Percentiles rank a stretch among this genome's conserved stretches.
Conservation (phyloP, 2,113 vertebrate genomes). For the Hepsetus odoe region DNA sequence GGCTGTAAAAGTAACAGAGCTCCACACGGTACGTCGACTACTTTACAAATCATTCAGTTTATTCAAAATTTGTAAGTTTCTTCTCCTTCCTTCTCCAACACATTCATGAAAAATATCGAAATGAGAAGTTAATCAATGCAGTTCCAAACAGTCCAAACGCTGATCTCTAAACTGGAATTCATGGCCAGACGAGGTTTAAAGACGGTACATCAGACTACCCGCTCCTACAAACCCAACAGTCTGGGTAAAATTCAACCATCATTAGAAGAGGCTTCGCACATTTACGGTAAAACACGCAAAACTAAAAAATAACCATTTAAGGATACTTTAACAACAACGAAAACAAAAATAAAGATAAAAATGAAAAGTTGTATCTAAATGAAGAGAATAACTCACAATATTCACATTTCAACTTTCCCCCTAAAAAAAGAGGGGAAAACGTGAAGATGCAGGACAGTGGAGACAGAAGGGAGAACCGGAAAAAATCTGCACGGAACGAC, state of each 20-base stretch:
- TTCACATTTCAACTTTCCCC: slow-evolving; percentile 68
- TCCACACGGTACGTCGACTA: neutral
- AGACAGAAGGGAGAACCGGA: slow-evolving; percentile 56
- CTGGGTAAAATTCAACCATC: slow-evolving; percentile 29
- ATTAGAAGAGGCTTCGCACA: slow-evolving; percentile 75
- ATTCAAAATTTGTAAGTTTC: slow-evolving; percentile 33
- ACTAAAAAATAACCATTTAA: slow-evolving; percentile 65
- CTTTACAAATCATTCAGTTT: slow-evolving; percentile 43
- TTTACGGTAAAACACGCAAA: slow-evolving; percentile 74
- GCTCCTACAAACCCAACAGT: slow-evolving; percentile 26
- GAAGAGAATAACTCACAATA: slow-evolving; percentile 65
- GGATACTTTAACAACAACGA: slow-evolving; percentile 54
- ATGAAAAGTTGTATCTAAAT: slow-evolving; percentile 73
- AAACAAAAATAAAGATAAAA: slow-evolving; percentile 65
- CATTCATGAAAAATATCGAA: slow-evolving; percentile 19
- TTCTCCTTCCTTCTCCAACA: neutral
- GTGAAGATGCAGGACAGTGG: slow-evolving; percentile 57
- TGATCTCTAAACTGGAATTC: slow-evolving; percentile 1
- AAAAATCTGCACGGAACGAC: slow-evolving; percentile 71
- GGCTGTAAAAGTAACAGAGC: no score
- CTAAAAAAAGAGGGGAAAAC: slow-evolving; percentile 50
- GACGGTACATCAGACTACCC: slow-evolving; percentile 33
- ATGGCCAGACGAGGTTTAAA: neutral
- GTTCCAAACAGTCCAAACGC: slow-evolving; percentile 27
- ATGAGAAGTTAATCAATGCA: slow-evolving; percentile 1